These are phyloP conservation scores for Carettochelys insculpta DNA, from an alignment of 2,113 vertebrate species.

Conservation along the genomic window DNA sequence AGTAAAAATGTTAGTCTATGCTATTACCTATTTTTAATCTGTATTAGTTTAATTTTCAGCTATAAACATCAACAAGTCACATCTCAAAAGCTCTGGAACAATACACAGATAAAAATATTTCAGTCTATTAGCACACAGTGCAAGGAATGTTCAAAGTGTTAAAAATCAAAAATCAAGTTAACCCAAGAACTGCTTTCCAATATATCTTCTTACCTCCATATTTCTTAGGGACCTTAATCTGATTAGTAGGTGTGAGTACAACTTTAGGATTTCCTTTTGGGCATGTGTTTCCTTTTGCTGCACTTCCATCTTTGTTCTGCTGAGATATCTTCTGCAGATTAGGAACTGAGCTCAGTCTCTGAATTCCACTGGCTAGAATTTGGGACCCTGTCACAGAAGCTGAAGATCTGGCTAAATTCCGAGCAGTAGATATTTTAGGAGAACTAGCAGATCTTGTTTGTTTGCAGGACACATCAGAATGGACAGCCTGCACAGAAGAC, in stretches of 20 bases:
- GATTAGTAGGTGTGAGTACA: constrained; percentile 10
- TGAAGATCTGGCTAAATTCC: background rate
- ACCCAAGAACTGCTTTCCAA: background rate
- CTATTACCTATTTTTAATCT: background rate
- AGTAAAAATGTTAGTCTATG: background rate
- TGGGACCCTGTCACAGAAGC: background rate
- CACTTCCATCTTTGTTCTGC: constrained; percentile 15
- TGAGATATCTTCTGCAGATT: constrained; percentile 28
- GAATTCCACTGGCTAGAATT: constrained; percentile 17
- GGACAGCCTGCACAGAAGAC: constrained; percentile 35
- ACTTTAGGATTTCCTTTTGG: constrained; percentile 37
- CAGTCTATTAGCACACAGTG: background rate
- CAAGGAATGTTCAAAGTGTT: background rate
- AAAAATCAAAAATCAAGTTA: background rate
- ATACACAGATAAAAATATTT: background rate
- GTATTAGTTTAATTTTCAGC: background rate
- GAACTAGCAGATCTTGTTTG: background rate
- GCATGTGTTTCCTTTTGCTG: constrained; percentile 16
- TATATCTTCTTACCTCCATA: constrained; percentile 48
- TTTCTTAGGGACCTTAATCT: constrained; percentile 30
- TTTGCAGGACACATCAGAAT: constrained; percentile 8
- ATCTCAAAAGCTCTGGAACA: background rate
- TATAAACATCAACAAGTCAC: background rate
- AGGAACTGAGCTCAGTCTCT: background rate
- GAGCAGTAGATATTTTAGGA: background rate